Evolutionary conservation across 2,113 vertebrate genomes (phyloP).

Genomic region (human): GRCh38 chr13:69295501-69296000

Average conservation of each 20-base stretch:
- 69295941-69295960: neutral
- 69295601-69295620: neutral
- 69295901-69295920: neutral
- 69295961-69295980: neutral
- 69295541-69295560: neutral
- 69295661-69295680: neutral
- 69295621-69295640: neutral
- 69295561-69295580: neutral
- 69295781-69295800: neutral
- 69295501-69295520: neutral
- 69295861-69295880: neutral
- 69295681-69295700: neutral
- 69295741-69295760: neutral
- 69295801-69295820: neutral
- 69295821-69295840: neutral
- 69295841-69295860: neutral
- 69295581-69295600: neutral
- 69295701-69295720: neutral
- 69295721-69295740: neutral
- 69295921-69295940: neutral
- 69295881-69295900: neutral
- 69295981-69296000: neutral
- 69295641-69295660: neutral
- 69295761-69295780: neutral
- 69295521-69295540: neutral